Percentiles rank a stretch among this genome's conserved stretches.
phyloP scores from a whole-genome alignment of 2,888 invertebrate species.

The Elysia crispata region DNA sequence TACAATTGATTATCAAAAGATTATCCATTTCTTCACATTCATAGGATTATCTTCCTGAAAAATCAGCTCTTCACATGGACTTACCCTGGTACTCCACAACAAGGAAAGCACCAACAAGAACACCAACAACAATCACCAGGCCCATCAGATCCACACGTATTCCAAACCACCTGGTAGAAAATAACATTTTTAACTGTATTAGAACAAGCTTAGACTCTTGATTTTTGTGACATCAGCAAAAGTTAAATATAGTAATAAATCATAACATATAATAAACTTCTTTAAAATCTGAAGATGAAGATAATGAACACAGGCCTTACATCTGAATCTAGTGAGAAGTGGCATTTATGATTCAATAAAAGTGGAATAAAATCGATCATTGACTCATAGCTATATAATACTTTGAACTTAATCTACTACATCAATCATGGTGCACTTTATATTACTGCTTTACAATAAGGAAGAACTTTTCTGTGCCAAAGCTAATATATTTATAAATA shows the following conservation, averaged over 20 bases:
- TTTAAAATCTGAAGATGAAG: too few species aligned
- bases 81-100: slow-evolving; percentile 57
- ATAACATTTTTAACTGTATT: background rate
- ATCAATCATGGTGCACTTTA: too few species aligned
- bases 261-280: too few species aligned
- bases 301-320: too few species aligned
- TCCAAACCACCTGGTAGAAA: slow-evolving; percentile 61
- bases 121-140: slow-evolving; percentile 55
- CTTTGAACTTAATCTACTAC: too few species aligned
- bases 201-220: too few species aligned
- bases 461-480: too few species aligned
- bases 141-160: slow-evolving; percentile 61
- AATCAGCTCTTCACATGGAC: background rate
- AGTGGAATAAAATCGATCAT: background rate
- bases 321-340: too few species aligned
- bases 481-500: background rate
- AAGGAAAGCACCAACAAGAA: slow-evolving; percentile 53
- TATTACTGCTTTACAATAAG: too few species aligned
- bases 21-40: too few species aligned
- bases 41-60: background rate
- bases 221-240: too few species aligned
- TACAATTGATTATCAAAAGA: too few species aligned
- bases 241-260: background rate
- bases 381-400: background rate
- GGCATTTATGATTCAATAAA: background rate